phyloP scores from a whole-genome alignment of 2,113 vertebrate species.

The Craseonycteris thonglongyai region DNA sequence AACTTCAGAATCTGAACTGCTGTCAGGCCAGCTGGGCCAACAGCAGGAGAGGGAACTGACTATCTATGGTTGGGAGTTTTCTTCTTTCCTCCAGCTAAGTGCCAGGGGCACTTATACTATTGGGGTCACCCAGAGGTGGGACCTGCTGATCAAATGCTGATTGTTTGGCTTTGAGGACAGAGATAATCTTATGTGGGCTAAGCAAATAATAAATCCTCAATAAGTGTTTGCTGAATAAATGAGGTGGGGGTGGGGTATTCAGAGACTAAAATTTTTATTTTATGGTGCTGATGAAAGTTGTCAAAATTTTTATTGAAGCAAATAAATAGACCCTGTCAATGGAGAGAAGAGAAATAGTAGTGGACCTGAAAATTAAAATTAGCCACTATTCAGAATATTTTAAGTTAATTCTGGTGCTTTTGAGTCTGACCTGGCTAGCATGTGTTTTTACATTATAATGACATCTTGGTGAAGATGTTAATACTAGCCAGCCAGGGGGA shows the following conservation, averaged over 20 bases:
- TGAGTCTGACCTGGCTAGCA: not conserved
- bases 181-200: not conserved
- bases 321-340: not conserved
- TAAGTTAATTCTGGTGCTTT: not conserved
- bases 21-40: not conserved
- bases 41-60: not conserved
- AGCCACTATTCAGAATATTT: not conserved
- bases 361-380: conserved; percentile 19
- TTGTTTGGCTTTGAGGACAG: not conserved
- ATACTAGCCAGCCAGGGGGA: not conserved
- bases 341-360: not conserved
- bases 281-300: not conserved
- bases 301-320: not conserved
- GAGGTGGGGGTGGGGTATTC: not conserved
- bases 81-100: not conserved
- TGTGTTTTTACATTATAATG: not conserved
- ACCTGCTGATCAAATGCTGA: not conserved
- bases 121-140: not conserved
- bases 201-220: not conserved
- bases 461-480: not conserved
- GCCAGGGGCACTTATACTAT: not conserved
- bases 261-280: conserved; percentile 9
- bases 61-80: not conserved
- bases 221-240: not conserved
- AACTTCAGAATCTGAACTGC: not conserved